These are phyloP conservation scores for Aleiodes alternator DNA, from an alignment of 2,888 invertebrate species.

Conservation along the genomic window DNA sequence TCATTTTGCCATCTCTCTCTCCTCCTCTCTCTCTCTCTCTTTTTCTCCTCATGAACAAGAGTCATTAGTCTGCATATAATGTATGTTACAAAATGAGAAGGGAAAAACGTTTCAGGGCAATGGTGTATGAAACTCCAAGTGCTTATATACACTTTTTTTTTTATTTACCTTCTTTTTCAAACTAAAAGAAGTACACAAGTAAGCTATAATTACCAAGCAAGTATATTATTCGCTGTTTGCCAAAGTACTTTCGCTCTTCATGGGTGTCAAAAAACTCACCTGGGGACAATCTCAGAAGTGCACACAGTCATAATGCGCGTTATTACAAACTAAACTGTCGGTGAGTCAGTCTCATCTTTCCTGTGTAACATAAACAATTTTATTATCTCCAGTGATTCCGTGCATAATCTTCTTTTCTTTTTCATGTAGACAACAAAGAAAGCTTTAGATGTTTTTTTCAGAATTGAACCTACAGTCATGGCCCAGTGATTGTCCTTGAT, in stretches of 20 bases:
- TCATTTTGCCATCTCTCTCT: background rate
- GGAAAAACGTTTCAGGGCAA: conserved; percentile 14
- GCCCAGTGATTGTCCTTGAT: conserved; percentile 58
- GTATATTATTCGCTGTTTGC: conserved; percentile 22
- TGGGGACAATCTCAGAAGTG: conserved; percentile 12
- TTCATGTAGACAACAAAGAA: conserved; percentile 12
- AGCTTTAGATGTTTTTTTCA: background rate
- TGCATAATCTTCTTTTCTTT: background rate
- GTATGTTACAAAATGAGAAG: background rate
- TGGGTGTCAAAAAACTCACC: conserved; percentile 34
- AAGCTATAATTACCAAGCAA: conserved; percentile 34
- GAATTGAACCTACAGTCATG: conserved; percentile 48
- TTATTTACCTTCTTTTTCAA: background rate
- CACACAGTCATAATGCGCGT: background rate
- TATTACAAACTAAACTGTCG: no score
- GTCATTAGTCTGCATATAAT: conserved; percentile 38
- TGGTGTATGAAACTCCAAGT: background rate
- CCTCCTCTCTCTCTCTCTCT: background rate
- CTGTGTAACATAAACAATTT: no score
- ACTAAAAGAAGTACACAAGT: conserved; percentile 6
- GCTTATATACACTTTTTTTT: background rate
- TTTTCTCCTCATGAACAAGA: background rate
- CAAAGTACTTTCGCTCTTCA: conserved; percentile 44
- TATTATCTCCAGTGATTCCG: no score
- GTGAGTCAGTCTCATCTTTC: no score